A percentile compares a stretch with the other conserved stretches of the same genome.
Evolutionary conservation across 2,888 invertebrate genomes (phyloP).

Genomic region (Mactromeris polynyma): DNA sequence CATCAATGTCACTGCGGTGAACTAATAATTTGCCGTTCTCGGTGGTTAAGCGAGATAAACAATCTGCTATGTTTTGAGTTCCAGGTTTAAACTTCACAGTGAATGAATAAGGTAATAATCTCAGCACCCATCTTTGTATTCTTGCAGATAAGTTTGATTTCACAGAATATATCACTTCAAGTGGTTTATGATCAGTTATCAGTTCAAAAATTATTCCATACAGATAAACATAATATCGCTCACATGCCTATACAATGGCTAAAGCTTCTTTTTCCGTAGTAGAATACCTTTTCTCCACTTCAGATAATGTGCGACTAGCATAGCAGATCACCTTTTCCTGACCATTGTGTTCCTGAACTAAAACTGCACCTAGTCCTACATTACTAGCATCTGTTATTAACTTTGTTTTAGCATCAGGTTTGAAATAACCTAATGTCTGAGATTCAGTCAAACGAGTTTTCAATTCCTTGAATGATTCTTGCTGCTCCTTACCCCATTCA

Average conservation of each 20-base stretch:
- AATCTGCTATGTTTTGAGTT: constrained; percentile 57
- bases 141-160: background rate
- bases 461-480: no score
- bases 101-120: constrained; percentile 68
- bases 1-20: constrained; percentile 29
- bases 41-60: constrained; percentile 42
- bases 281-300: background rate
- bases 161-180: background rate
- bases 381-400: no score
- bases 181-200: background rate
- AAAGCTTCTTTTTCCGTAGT: background rate
- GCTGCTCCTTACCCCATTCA: no score
- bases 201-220: background rate
- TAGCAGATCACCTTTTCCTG: constrained; percentile 54
- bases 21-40: background rate
- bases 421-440: no score
- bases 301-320: constrained; percentile 55
- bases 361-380: no score
- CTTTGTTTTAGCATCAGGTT: no score
- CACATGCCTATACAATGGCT: background rate
- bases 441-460: no score
- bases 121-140: constrained; percentile 73
- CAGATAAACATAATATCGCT: background rate
- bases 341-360: constrained; percentile 24
- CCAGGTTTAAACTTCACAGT: constrained; percentile 51